Percentiles rank a stretch among this genome's conserved stretches.
phyloP scores from a whole-genome alignment of 2,888 invertebrate genomes.

The Dasysyrphus tricinctus region DNA sequence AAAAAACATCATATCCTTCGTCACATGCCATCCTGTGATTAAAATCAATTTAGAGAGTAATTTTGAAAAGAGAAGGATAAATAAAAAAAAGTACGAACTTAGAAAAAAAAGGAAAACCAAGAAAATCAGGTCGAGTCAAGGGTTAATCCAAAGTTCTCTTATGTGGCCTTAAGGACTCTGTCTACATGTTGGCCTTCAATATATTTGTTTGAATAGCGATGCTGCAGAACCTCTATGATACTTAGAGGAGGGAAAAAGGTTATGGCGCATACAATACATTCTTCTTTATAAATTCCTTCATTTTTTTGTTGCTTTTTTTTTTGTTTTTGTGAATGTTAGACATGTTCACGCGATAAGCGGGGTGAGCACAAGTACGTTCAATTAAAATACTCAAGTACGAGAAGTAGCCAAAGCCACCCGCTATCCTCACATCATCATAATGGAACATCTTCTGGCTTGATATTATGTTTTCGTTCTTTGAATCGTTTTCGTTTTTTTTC shows the following conservation, averaged over 20 bases:
- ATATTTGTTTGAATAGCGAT: constrained; percentile 52
- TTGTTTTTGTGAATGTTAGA: constrained; percentile 22
- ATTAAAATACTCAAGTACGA: constrained; percentile 66
- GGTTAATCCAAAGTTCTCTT: constrained; percentile 64
- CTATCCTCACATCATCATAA: constrained; percentile 8
- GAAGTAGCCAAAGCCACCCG: neutral
- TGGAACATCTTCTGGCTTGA: constrained; percentile 15
- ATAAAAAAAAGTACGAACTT: neutral
- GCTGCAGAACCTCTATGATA: constrained; percentile 32
- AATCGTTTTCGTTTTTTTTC: constrained; percentile 2
- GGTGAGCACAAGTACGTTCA: constrained; percentile 52
- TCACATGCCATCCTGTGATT: constrained; percentile 63
- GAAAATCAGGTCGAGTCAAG: constrained; percentile 67
- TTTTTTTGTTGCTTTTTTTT: too few relatives aligned
- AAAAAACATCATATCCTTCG: constrained; percentile 24
- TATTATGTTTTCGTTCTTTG: constrained; percentile 48
- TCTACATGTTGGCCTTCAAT: constrained; percentile 66
- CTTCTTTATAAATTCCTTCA: neutral
- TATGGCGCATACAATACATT: constrained; percentile 31
- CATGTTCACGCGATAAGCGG: constrained; percentile 63
- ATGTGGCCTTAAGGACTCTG: constrained; percentile 51
- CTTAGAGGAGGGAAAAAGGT: constrained; percentile 20
- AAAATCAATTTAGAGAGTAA: constrained; percentile 72
- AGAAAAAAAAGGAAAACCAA: constrained; percentile 22
- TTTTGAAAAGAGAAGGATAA: constrained; percentile 42